Evolutionary conservation across 2,888 invertebrate genomes (phyloP), one percentile per base, ranked within the genome.

Genomic region (Smittia aterrima): DNA sequence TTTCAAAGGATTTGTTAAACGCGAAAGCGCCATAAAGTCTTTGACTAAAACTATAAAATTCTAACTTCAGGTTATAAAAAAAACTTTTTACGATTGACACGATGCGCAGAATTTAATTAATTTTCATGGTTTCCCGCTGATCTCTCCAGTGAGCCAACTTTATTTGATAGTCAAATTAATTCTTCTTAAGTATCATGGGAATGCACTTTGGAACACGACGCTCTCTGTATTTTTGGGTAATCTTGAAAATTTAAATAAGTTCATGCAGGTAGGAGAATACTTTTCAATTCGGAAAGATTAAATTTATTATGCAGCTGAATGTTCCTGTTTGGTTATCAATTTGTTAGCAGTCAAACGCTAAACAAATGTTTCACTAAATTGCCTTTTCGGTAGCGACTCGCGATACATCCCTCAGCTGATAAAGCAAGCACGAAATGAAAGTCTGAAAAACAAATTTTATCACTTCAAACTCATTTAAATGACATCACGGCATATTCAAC

Each of bases 381-480:
- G 58, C 58, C 20, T 58, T 22, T 9, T 22, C 9, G 3, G 53
- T 38, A 38, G 11, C 38, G 11, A n/a, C n/a, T n/a, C n/a, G n/a
- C n/a, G n/a, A n/a, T n/a, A n/a, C n/a, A n/a, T 47, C 53, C 53
- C 53, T 47, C 53, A 47, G 2, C 11, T 11, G 53, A 47, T 47
- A 47, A 47, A 13, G 53, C 53, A 22, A 58, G 58, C 58, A 58
- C 18, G 20, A 2, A 20, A 18, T 6, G 18, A n/a, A 58, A 58
- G 1, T 22, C 58, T 20, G 32, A 6, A 32, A 58, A 7, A 58
- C 18, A 58, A 58, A 58, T 58, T 18, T 2, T 58, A 18, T 18
- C 58, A 58, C 16, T 47, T 58, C 58, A 58, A 58, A 58, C 2
- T 58, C 58, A 58, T 58, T 58, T 58, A 22, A 58, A 58, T 58